phyloP scores from a whole-genome alignment of 2,113 vertebrate genomes.

The Diglossa brunneiventris region DNA sequence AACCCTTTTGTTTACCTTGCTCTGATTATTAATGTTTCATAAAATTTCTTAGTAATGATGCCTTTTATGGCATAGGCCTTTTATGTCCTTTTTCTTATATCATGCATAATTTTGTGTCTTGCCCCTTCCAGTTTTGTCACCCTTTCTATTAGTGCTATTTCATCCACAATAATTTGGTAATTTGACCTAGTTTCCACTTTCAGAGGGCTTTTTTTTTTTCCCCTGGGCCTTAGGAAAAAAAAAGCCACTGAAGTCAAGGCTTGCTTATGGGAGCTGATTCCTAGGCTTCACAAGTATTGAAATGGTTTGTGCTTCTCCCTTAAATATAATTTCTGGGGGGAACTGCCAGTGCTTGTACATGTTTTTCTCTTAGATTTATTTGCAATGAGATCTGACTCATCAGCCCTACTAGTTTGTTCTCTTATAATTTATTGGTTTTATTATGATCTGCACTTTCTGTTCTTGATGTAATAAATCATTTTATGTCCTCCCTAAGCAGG shows the following conservation, averaged over 20 bases:
- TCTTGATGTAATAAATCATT: conserved; percentile 28
- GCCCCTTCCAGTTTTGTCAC: neutral
- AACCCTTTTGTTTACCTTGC: neutral
- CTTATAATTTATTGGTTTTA: conserved; percentile 39
- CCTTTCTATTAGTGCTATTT: neutral
- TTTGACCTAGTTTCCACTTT: neutral
- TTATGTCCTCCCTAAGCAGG: neutral
- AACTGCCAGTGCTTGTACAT: neutral
- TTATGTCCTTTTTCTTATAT: neutral
- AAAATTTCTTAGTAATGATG: neutral
- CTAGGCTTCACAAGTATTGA: neutral
- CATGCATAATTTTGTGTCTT: neutral
- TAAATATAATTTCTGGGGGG: neutral
- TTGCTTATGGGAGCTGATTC: neutral
- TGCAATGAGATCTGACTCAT: conserved; percentile 21
- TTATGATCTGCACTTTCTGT: conserved; percentile 44
- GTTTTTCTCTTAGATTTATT: conserved; percentile 30
- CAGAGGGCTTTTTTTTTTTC: neutral
- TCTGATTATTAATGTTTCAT: neutral
- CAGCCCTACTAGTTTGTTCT: neutral
- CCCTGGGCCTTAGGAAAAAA: neutral
- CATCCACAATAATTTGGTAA: neutral
- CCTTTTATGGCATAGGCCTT: neutral
- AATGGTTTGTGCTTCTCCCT: neutral
- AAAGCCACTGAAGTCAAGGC: neutral